A percentile compares a stretch with the other conserved stretches of the same genome.
Conservation (phyloP, 1,140 invertebrate genomes). For the Zaprionus ghesquierei region DNA sequence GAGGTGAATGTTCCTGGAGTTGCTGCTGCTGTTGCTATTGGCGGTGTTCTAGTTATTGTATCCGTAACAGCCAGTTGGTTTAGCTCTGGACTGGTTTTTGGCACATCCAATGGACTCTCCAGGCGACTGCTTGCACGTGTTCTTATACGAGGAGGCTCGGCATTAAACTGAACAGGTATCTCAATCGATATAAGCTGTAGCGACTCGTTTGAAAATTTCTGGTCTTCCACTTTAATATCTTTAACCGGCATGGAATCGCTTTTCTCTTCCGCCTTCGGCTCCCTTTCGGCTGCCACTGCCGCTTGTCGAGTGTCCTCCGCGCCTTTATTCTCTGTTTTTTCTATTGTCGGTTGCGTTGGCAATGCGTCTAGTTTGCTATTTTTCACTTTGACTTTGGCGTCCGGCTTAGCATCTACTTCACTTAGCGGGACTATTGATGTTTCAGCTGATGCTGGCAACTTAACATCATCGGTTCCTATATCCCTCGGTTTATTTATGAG, state of each 20-base stretch:
- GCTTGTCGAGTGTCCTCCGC: background rate
- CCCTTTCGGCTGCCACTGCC: background rate
- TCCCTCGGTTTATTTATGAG: constrained; percentile 77
- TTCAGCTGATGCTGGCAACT: constrained; percentile 5
- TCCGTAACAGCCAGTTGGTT: background rate
- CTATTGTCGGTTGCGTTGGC: constrained; percentile 27
- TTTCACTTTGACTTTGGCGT: constrained; percentile 52
- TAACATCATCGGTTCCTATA: constrained; percentile 31
- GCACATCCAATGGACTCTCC: constrained; percentile 87
- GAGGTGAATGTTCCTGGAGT: constrained; percentile 11
- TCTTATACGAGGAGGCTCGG: constrained; percentile 83
- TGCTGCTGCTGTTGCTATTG: background rate
- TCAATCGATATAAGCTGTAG: constrained; percentile 77
- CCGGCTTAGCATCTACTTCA: constrained; percentile 24
- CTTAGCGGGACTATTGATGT: background rate
- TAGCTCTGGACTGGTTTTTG: constrained; percentile 84
- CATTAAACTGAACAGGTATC: constrained; percentile 67
- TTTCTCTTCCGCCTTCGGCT: background rate
- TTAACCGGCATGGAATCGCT: background rate
- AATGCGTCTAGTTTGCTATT: constrained; percentile 43
- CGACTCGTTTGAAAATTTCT: constrained; percentile 38
- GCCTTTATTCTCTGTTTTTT: constrained; percentile 45
- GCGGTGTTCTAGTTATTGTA: too few species aligned
- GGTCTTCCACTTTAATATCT: constrained; percentile 21
- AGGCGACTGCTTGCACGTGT: constrained; percentile 88